Evolutionary conservation across 2,113 vertebrate genomes (phyloP).

Genomic region (Loxodonta africana): DNA sequence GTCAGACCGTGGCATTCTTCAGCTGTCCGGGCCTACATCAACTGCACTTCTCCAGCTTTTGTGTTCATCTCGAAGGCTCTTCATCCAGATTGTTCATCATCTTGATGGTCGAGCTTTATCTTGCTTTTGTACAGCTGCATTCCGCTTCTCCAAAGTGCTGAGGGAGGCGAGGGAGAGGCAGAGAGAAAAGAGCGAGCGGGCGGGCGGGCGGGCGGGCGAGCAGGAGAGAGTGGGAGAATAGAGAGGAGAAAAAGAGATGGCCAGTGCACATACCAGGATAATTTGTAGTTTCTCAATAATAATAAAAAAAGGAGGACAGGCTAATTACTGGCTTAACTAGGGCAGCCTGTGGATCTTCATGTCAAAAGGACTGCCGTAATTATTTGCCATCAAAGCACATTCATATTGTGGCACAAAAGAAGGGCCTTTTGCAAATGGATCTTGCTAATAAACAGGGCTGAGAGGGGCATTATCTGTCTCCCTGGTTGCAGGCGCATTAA

Average conservation of each 20-base stretch:
- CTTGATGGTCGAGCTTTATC: slow-evolving; percentile 96
- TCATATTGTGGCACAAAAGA: slow-evolving; percentile 98
- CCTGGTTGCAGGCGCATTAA: slow-evolving; percentile 92
- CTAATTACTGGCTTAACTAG: slow-evolving; percentile 99
- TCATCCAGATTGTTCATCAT: slow-evolving; percentile 97
- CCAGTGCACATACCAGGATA: slow-evolving; percentile 95
- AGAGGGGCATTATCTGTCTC: slow-evolving; percentile 96
- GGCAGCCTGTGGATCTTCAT: slow-evolving; percentile 98
- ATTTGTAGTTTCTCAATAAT: slow-evolving; percentile 98
- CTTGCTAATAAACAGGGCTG: slow-evolving; percentile 95
- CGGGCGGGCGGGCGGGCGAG: slow-evolving; percentile 68
- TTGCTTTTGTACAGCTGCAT: slow-evolving; percentile 96
- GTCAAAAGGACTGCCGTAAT: slow-evolving; percentile 99
- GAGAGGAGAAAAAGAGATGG: slow-evolving; percentile 90
- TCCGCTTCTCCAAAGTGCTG: slow-evolving; percentile 93
- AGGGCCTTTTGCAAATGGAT: slow-evolving; percentile 96
- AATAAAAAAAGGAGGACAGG: slow-evolving; percentile 95
- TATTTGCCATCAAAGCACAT: slow-evolving; percentile 99
- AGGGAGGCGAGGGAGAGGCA: slow-evolving; percentile 89
- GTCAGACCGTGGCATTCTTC: slow-evolving; percentile 92
- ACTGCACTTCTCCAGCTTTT: slow-evolving; percentile 94
- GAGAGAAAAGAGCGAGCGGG: slow-evolving; percentile 81
- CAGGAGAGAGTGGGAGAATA: slow-evolving; percentile 79
- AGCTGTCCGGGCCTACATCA: slow-evolving; percentile 93
- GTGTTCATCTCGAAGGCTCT: slow-evolving; percentile 94